phyloP scores from a whole-genome alignment of 2,113 vertebrate species.

The Lamprotornis superbus region DNA sequence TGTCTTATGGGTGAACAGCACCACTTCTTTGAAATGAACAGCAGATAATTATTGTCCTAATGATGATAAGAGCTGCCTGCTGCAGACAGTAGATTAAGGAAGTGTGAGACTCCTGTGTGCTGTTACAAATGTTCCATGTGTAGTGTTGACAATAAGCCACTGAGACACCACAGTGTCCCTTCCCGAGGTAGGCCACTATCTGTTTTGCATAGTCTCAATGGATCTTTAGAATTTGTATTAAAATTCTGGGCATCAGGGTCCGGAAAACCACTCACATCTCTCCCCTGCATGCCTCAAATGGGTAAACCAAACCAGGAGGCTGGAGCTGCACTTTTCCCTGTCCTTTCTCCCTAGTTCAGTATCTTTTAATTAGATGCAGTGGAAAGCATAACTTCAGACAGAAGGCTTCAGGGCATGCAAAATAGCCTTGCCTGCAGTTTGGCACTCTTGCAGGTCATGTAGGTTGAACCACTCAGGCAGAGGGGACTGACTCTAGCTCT shows the following conservation, averaged over 20 bases:
- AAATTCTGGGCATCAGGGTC: not conserved
- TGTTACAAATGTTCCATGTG: accelerated
- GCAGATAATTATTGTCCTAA: not conserved
- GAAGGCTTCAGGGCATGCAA: not conserved
- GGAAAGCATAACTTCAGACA: not conserved
- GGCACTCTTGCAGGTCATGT: not conserved
- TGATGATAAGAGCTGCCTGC: not conserved
- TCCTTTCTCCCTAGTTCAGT: not conserved
- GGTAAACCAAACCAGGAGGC: not conserved
- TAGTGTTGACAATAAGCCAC: not conserved
- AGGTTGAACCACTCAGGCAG: not conserved
- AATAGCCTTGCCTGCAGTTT: not conserved
- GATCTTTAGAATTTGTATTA: not conserved
- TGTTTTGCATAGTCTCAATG: not conserved
- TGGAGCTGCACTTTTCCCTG: not conserved
- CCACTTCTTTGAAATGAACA: not conserved
- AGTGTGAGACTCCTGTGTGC: not conserved
- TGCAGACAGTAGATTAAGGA: not conserved
- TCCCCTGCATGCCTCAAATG: not conserved
- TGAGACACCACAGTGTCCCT: not conserved
- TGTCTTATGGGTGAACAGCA: not conserved
- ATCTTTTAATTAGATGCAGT: not conserved
- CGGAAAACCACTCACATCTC: not conserved
- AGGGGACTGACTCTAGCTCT: not conserved
- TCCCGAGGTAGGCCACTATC: not conserved